Base-by-base conservation (phyloP, 2,113 vertebrate genomes). In the Solea senegalensis region DNA sequence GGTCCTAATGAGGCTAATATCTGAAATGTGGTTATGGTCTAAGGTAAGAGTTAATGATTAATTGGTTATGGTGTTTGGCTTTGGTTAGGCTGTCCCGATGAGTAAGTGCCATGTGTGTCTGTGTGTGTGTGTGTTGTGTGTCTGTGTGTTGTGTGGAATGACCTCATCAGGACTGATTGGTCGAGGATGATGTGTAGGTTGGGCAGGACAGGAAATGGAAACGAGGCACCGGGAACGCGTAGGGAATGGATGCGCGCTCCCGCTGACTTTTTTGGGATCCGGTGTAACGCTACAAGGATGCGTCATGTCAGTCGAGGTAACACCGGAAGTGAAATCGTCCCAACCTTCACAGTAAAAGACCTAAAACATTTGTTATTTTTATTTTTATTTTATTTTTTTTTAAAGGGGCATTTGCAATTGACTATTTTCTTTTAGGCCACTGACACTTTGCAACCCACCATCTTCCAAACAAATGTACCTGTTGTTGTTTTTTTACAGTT, bases 171-270 rank as follows among this genome's bases (percentile, higher is more conserved):
- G 0, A 0, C 48, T 65, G 68, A 87, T 86, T 84, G 84, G 74
- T 3, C 53, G 40, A 57, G 21, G 63, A 58, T 69, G 53, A 69
- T 81, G 65, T 82, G 64, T 73, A 70, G 74, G 77, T 71, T 83
- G 84, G 78, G 86, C 78, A 72, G 76, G 74, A 84, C 82, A 82
- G 84, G 88, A 88, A 87, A 81, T 64, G 43, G 88, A 88, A 87
- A 81, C 67, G 43, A 74, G 74, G 57, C 28, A 15, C 14, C 81
- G 74, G 68, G 88, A 67, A 27, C 85, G 88, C 81, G 85, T 79
- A 78, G 59, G 68, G 53, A 51, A 69, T 67, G 71, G 76, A 84
- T 79, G 1, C 74, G 69, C 80, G 85, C 74, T 68, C 81, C 76
- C 79, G 73, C 57, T 49, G 83, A 69, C 27, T 66, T 85, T 86